phyloP scores from a whole-genome alignment of 1,140 invertebrate genomes.

The Tachypleus tridentatus region DNA sequence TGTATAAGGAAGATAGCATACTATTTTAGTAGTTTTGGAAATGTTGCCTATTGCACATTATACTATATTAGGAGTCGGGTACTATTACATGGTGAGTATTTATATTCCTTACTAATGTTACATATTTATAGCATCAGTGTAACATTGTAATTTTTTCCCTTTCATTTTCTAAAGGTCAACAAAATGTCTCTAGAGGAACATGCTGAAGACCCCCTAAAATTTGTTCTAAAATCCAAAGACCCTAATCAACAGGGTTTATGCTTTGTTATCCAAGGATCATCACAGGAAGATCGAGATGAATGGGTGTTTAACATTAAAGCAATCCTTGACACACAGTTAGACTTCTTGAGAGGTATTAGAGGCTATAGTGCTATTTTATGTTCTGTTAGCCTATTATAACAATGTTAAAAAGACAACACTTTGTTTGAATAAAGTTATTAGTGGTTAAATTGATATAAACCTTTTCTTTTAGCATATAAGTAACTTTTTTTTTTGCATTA shows the following conservation, averaged over 20 bases:
- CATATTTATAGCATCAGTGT: too few relatives aligned
- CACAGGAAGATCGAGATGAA: conserved; percentile 51
- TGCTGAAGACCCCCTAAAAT: conserved; percentile 50
- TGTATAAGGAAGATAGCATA: too few relatives aligned
- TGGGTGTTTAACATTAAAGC: conserved; percentile 70
- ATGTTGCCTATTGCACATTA: too few relatives aligned
- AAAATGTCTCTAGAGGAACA: conserved; percentile 73
- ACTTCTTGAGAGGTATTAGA: conserved; percentile 46
- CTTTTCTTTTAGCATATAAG: background rate
- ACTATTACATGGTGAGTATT: too few relatives aligned
- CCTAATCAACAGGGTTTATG: conserved; percentile 55
- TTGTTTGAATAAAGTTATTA: background rate
- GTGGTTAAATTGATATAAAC: background rate
- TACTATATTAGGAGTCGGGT: too few relatives aligned
- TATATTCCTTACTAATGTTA: too few relatives aligned
- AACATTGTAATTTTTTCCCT: too few relatives aligned
- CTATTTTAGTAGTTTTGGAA: too few relatives aligned
- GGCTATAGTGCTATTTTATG: background rate
- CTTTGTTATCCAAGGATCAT: conserved; percentile 58
- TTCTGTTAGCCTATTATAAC: background rate
- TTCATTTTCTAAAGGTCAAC: conserved; percentile 55
- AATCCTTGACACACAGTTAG: conserved; percentile 78
- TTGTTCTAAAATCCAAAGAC: conserved; percentile 70
- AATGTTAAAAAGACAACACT: background rate
- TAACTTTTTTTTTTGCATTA: background rate